Evolutionary conservation across 2,113 vertebrate genomes (phyloP), one percentile per base, ranked within the genome.

Genomic region (Semnopithecus entellus): DNA sequence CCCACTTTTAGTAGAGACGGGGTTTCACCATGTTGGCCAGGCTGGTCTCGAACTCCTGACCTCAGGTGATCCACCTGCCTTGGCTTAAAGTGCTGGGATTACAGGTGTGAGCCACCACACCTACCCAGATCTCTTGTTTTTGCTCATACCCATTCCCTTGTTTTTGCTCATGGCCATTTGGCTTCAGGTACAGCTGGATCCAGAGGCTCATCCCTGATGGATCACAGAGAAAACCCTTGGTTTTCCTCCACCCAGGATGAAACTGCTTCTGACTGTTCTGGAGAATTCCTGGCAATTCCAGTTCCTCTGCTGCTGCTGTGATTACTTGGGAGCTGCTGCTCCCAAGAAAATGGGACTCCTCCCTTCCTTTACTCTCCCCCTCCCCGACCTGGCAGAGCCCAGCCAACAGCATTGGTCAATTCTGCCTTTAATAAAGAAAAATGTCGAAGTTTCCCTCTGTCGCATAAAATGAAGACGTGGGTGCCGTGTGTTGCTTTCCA

Each of bases 371-470:
- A 5, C 16, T 17, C 35, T 40, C 2, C 35, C 0, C n/a, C 14
- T 4, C 0, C 55, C 2, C 9, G 0, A 25, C n/a, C 30, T 68
- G 27, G 64, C 45, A 75, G 9, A 45, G 22, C 55, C 43, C 11
- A 16, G 35, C 57, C 55, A 12, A 2, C 9, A 1, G 64, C 83
- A 0, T 2, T 12, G 57, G 40, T 55, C 68, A 61, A 2, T 45
- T 73, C 76, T 8, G 23, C 55, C 79, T 38, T 70, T 55, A 52
- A 72, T 55, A 78, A 66, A 35, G 80, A 45, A 66, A 83, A 38
- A 38, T 17, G 16, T 75, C 23, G 6, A 23, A 2, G 57, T 40
- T 61, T 66, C 43, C 70, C 35, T 20, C 9, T 18, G n/a, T 25
- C 17, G 1, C 32, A 6, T 35, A 13, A 48, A 48, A 78, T 8